Evolutionary conservation across 2,797 vertebrate species (phyloP).

Genomic region (Acanthornis magna): DNA sequence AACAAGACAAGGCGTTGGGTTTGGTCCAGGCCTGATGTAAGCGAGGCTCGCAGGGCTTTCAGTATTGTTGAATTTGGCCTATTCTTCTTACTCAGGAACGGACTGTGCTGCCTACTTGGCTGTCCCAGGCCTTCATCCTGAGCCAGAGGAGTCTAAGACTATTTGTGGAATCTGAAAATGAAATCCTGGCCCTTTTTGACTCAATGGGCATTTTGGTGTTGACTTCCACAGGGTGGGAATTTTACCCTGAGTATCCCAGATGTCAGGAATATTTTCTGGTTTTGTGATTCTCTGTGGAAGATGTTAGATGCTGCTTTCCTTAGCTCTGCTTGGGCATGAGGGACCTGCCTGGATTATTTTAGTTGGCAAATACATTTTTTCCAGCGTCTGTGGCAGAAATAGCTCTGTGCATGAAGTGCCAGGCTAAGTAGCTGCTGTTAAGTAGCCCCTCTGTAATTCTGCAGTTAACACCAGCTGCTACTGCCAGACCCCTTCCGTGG

Average conservation of each 20-base stretch:
- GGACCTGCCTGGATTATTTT: conserved; percentile 47
- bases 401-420: conserved; percentile 38
- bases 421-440: conserved; percentile 62
- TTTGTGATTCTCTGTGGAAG: conserved; percentile 33
- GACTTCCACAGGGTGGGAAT: not conserved
- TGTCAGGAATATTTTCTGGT: conserved; percentile 7
- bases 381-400: conserved; percentile 25
- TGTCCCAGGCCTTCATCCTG: not conserved
- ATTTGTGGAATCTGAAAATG: conserved; percentile 57
- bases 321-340: not conserved
- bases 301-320: conserved; percentile 30
- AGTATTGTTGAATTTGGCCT: conserved; percentile 62
- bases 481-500: conserved; percentile 32
- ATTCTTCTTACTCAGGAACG: conserved; percentile 29
- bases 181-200: not conserved
- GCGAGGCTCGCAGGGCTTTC: conserved; percentile 17
- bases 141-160: conserved; percentile 37
- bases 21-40: conserved; percentile 54
- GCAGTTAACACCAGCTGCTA: conserved; percentile 49
- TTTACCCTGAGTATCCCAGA: not conserved
- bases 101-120: conserved; percentile 54
- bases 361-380: conserved; percentile 50
- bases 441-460: conserved; percentile 49
- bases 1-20: conserved; percentile 28
- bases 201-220: conserved; percentile 17